Base-by-base conservation (phyloP, 2,888 invertebrate species). In the Clivina fossor region DNA sequence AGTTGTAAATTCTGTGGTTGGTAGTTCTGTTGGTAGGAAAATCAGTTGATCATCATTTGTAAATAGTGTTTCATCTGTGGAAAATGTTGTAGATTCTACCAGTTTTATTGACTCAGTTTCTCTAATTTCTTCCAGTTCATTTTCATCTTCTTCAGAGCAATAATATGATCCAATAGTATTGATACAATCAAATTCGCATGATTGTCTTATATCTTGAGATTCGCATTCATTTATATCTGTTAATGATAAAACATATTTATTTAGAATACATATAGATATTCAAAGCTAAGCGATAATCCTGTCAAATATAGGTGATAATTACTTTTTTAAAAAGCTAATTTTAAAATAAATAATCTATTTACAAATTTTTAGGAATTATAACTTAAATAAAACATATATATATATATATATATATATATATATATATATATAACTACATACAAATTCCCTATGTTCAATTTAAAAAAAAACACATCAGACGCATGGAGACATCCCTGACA, bases 171-270 rank as follows among this genome's bases (percentile, higher is more conserved):
- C 86, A 2, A 76, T 75, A 0, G 78, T 80, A 67, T 87, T 87
- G 60, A 81, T 73, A 69, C 86, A 88, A 22, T 76, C 78, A 61
- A 70, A 67, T 2, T 69, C 66, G 59, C 84, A 76, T 58, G 68
- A 58, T 30, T 66, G 58, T 2, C 66, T 61, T n/a, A 76, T 60
- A 46, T 73, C 69, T 0, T 70, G 65, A 40, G 66, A 70, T 24
- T 78, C 75, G 64, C 87, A 87, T 69, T 87, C 86, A 66, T 87
- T 80, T 20, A 85, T 77, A 70, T 84, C 84, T 82, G 64, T 24
- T 61, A 64, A 53, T 40, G 20, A 18, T 44, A 26, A 28, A 37
- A 16, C 24, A 9, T 2, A 15, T 33, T 9, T 33, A 33, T 9
- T 8, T 37, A 13, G 8, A 3, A 9, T 16, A 16, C 11, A 33